Conservation (phyloP, 2,888 invertebrate species). For the Drosophila colorata region DNA sequence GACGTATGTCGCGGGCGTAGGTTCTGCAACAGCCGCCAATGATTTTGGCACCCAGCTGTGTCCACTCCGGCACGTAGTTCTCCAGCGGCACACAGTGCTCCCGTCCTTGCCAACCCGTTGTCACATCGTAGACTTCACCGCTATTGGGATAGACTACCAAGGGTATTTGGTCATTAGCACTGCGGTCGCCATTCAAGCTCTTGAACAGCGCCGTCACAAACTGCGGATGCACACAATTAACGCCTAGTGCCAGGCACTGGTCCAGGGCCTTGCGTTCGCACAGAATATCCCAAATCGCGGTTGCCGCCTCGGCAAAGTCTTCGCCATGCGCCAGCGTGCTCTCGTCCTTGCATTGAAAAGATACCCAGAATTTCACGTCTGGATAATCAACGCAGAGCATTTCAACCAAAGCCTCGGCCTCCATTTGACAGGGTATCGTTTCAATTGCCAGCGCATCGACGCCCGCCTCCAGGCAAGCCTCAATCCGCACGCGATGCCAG, state of each 20-base stretch:
- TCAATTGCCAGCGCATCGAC: constrained; percentile 95
- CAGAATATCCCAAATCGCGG: constrained; percentile 88
- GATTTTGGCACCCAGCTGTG: constrained; percentile 92
- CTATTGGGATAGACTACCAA: constrained; percentile 97
- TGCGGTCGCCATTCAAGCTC: constrained; percentile 86
- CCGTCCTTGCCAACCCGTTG: constrained; percentile 88
- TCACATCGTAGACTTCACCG: constrained; percentile 86
- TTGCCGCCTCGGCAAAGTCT: constrained; percentile 90
- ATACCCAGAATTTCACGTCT: constrained; percentile 92
- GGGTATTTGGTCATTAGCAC: constrained; percentile 87
- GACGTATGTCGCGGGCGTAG: constrained; percentile 91
- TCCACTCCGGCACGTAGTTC: constrained; percentile 92
- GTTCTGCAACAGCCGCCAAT: constrained; percentile 97
- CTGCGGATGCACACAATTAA: constrained; percentile 93
- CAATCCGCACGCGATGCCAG: constrained; percentile 94
- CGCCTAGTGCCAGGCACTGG: constrained; percentile 93
- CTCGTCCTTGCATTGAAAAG: constrained; percentile 93
- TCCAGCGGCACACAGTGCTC: constrained; percentile 90
- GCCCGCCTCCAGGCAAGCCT: constrained; percentile 91
- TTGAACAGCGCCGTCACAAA: constrained; percentile 88
- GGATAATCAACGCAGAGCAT: constrained; percentile 92
- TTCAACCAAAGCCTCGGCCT: constrained; percentile 93
- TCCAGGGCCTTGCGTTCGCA: constrained; percentile 88
- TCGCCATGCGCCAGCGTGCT: constrained; percentile 91
- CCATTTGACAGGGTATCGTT: constrained; percentile 95